Base-by-base conservation (phyloP, 2,888 invertebrate species). In the Yponomeuta cagnagella region DNA sequence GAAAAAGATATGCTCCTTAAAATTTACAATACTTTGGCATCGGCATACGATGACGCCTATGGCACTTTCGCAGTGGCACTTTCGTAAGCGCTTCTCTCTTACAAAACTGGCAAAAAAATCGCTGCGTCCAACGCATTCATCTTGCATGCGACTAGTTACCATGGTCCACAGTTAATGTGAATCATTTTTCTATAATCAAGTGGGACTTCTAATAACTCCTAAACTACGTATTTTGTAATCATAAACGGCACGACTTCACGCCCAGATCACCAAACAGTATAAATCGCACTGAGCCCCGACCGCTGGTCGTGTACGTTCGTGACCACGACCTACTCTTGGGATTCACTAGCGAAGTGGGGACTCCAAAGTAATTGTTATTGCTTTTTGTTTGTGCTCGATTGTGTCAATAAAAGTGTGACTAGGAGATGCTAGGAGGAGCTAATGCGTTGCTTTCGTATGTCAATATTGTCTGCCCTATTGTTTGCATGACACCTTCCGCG, bases 301-400 rank as follows among this genome's bases (percentile, higher is more conserved):
- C 52, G 3, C 52, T 58, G 52, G 52, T 58, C 52, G 3, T 15
- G 52, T 12, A 58, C 52, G 5, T 15, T 58, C 52, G 52, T 58
- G 52, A 58, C 52, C 15, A 15, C 52, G 15, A 58, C 52, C 52
- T 58, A 58, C 52, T 58, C 15, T 1, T 58, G 52, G 52, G 52
- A 58, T 58, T 58, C 52, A 58, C 52, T 15, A 15, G 52, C 52
- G 52, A 15, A 58, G 52, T 58, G 52, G 52, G 1, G 52, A 58
- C 52, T 58, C 52, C 52, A 58, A 12, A 58, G 52, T 58, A 58
- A 58, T 58, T 58, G 52, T 58, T 58, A 58, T 58, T 58, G 52
- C 52, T 58, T 58, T 58, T 58, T 58, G 52, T 58, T 58, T 58
- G 52, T 5, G 12, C 15, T 58, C 52, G 15, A 58, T 15, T 15